These are phyloP conservation scores for Orussus abietinus DNA, from an alignment of 1,140 invertebrate genomes.

Conservation along the genomic window DNA sequence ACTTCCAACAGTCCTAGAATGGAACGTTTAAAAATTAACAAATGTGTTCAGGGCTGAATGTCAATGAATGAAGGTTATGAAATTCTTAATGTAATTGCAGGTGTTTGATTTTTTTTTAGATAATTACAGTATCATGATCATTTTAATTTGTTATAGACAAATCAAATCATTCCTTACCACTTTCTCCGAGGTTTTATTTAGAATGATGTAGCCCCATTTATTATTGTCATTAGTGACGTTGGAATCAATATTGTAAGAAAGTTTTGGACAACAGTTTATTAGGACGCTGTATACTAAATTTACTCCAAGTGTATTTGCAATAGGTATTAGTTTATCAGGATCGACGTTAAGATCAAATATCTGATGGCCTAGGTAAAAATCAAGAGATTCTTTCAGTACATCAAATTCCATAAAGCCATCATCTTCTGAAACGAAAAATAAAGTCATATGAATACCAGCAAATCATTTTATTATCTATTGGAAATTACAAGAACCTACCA, in stretches of 20 bases:
- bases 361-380: conserved; percentile 53
- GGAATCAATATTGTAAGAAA: conserved; percentile 30
- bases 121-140: conserved; percentile 14
- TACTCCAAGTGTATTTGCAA: conserved; percentile 55
- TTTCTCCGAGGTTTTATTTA: conserved; percentile 29
- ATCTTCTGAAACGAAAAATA: conserved; percentile 20
- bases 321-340: conserved; percentile 54
- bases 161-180: conserved; percentile 25
- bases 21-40: too few species aligned
- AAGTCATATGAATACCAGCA: conserved; percentile 1
- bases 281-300: conserved; percentile 60
- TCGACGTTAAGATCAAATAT: conserved; percentile 56
- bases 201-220: conserved; percentile 30
- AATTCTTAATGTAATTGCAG: too few species aligned
- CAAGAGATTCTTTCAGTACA: conserved; percentile 32
- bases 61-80: too few species aligned
- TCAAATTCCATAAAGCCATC: conserved; percentile 18
- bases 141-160: conserved; percentile 9
- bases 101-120: conserved; percentile 14
- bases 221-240: conserved; percentile 26
- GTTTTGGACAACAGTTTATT: conserved; percentile 55
- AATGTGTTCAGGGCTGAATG: too few species aligned
- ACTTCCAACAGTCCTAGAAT: too few species aligned
- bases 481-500: conserved; percentile 5
- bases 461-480: background rate